phyloP scores from a whole-genome alignment of 2,888 invertebrate genomes.

The Isotomurus palustris region DNA sequence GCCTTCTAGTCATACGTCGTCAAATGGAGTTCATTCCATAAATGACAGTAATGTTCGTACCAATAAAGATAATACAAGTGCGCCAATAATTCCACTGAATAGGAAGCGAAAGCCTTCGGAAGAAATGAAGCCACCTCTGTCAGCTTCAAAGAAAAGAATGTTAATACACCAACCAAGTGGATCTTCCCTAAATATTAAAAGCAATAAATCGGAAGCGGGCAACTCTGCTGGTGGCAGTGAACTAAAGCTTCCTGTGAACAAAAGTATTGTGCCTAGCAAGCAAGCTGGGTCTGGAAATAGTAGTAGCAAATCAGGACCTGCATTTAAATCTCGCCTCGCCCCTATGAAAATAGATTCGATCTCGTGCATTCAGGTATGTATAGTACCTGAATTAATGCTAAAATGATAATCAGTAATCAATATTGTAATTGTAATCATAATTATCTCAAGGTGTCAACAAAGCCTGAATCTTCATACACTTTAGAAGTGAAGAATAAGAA shows the following conservation, averaged over 20 bases:
- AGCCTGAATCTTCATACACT: conserved; percentile 25
- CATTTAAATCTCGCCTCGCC: conserved; percentile 17
- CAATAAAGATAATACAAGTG: neutral
- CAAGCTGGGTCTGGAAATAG: no score
- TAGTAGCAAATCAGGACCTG: neutral
- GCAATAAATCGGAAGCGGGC: neutral
- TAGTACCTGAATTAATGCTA: neutral
- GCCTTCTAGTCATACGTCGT: no score
- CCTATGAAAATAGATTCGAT: conserved; percentile 26
- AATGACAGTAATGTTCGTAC: no score
- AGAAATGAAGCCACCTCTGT: conserved; percentile 5
- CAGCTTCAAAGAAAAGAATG: conserved; percentile 3
- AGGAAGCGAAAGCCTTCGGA: conserved; percentile 15
- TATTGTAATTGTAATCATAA: neutral
- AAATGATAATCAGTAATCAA: neutral
- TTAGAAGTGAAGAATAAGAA: conserved; percentile 34
- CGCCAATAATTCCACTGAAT: conserved; percentile 9
- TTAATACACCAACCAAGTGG: neutral
- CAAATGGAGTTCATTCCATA: no score
- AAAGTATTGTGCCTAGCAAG: neutral
- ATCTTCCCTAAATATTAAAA: neutral
- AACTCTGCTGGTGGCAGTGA: no score
- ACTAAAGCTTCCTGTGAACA: neutral
- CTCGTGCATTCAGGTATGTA: conserved; percentile 8
- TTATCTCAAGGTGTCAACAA: conserved; percentile 17